Evolutionary conservation across 2,888 invertebrate species (phyloP), one percentile per base, ranked within the genome.

Genomic region (Perizoma affinitatum): DNA sequence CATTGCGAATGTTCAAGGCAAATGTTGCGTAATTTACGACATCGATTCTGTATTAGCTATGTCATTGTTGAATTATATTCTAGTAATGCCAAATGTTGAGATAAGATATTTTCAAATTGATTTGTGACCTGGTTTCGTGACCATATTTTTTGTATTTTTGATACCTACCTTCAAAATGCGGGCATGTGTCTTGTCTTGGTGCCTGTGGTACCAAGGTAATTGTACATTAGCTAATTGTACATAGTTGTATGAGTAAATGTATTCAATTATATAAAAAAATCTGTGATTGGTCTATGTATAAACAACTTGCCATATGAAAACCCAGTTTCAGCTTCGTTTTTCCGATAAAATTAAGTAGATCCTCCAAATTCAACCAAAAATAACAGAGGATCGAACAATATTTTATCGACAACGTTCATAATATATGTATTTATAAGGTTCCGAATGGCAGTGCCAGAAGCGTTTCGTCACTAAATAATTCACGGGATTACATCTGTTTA

Each of bases 11-110:
- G 68, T 63, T 54, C 47, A 58, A 50, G 50, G 63, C 67, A 62
- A 67, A 65, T 69, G 68, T 61, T 54, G 54, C 65, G 58, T 65
- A 62, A 69, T 69, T 69, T 69, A 69, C 63, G 65, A 60, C 55
- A 59, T 61, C 55, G 65, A 54, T 61, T 51, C 49, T 56, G 33
- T 59, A 66, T 65, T 65, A 65, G 47, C 44, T 48, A 44, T 56
- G 56, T 61, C 59, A 48, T 52, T 57, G 57, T 42, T 61, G 61
- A 61, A 46, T 57, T 47, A 57, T 57, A 53, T 57, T 53, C 54
- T 22, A 46, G 44, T 61, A 46, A 53, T 54, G 42, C 38, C 34
- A 35, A 9, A 45, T 50, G 34, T 45, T 6, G 7, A 45, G 50
- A 57, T 57, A 51, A 51, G 50, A 50, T 41, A 5, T 38, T 38